Base-by-base conservation (phyloP, 2,797 vertebrate genomes). In the Moxostoma hubbsi region DNA sequence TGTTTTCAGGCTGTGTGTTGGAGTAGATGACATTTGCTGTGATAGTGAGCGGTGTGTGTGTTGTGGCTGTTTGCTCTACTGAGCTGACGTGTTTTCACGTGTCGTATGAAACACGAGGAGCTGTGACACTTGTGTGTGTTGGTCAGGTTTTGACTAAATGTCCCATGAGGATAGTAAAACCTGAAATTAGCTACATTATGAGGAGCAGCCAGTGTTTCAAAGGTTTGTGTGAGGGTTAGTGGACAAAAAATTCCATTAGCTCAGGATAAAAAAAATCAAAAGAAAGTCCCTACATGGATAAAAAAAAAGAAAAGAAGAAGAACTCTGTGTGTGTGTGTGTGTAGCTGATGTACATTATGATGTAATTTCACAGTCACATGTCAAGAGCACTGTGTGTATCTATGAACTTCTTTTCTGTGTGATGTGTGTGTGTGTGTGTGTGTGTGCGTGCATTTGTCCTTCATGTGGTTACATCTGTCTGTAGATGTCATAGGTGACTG, bases 341-440 rank as follows among this genome's bases (percentile, higher is more conserved):
- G 18, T 6, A 45, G 24, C 13, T 51, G 16, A 67, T 68, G 16
- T 69, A 65, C 47, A 9, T 66, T 75, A 49, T 75, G 61, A 57
- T 51, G 51, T 43, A 76, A 67, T 76, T 36, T 50, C 13, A 10
- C 63, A 68, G 73, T 58, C 73, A 66, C 18, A 68, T 43, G 74
- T 12, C 24, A 50, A 0, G 54, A 59, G 18, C 54, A 43, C 16
- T 50, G 9, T 59, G 18, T 50, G 74, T 63, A 49, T 53, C 6
- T 76, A 5, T n/a, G 10, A 66, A 24, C 15, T 49, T 36, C 36
- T 36, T 4, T 3, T 36, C 36, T 36, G 36, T 36, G 16, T 24
- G 24, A 55, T n/a, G 3, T 69, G 9, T 70, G n/a, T 57, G 18
- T 24, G 18, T 24, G 18, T 24, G 18, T 24, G 18, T 24, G 24